Base-by-base conservation (phyloP, 2,888 invertebrate genomes). In the Hymenopus coronatus region DNA sequence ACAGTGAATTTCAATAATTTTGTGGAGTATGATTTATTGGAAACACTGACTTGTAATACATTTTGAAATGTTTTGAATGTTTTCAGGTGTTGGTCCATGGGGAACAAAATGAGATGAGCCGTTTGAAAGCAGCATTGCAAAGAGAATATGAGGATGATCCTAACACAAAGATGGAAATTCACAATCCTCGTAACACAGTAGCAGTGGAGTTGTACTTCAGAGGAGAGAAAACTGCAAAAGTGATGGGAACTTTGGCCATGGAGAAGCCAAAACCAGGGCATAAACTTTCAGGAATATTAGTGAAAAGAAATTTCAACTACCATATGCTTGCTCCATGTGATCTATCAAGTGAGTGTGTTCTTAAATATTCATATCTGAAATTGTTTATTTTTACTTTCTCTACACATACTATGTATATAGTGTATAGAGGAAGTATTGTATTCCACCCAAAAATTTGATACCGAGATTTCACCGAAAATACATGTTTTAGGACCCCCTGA, bases 191-290 rank as follows among this genome's bases (percentile, higher is more conserved):
- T 46, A 99, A 99, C 93, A 99, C 99, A 7, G 98, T 98, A 90
- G 96, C 96, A 0, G 98, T 99, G 0, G 96, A 98, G 91, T 95
- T 99, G 89, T 97, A 98, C 92, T 99, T 99, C 94, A 94, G 98
- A 83, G 99, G 99, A 33, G 99, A 99, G 93, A 99, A 99, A 94
- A 99, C 98, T 4, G 99, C 99, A 3, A 99, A 99, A 95, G 98
- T 97, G 86, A 99, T 99, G 96, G 99, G 99, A 0, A 95, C 96
- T 1, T 94, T 99, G 90, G 99, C 99, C 0, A 95, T 97, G 91
- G 96, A 97, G 88, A 95, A 96, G 84, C 98, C 99, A 0, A 95
- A 95, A 91, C 96, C 97, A 0, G 97, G 97, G 25, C 95, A 96
- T 89, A 95, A 95, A 90, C 93, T 99, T 7, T 98, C 99, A 9